phyloP scores from a whole-genome alignment of 2,888 invertebrate species.

The Athalia rosae region DNA sequence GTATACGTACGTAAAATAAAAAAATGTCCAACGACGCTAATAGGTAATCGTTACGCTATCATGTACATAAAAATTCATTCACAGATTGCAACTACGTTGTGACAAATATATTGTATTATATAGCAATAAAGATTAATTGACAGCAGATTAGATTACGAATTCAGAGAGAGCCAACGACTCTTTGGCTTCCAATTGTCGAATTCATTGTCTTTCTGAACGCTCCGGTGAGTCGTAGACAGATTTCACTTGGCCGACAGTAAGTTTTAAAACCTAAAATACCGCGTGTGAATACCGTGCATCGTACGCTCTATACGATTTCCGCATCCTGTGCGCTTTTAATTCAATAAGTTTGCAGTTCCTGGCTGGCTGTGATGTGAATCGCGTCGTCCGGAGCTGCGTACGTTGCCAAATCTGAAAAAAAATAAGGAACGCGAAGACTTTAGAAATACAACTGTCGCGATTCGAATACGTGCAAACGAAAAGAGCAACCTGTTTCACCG shows the following conservation, averaged over 20 bases:
- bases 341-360: conserved; percentile 71
- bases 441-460: background rate
- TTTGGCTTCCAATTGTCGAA: background rate
- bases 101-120: conserved; percentile 18
- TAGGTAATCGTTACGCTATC: conserved; percentile 10
- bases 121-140: conserved; percentile 28
- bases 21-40: conserved; percentile 18
- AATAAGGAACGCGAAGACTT: conserved; percentile 56
- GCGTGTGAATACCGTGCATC: too few relatives aligned
- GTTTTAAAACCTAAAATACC: too few relatives aligned
- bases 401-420: conserved; percentile 73
- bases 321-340: background rate
- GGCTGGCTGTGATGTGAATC: conserved; percentile 77
- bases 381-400: conserved; percentile 83
- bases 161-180: background rate
- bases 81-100: conserved; percentile 25
- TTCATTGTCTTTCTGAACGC: background rate
- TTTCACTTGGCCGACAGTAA: background rate
- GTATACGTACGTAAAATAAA: conserved; percentile 28
- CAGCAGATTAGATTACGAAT: conserved; percentile 35
- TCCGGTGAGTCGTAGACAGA: conserved; percentile 26
- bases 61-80: conserved; percentile 19
- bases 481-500: background rate
- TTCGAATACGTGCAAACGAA: background rate
- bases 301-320: background rate